Evolutionary conservation across 2,113 vertebrate genomes (phyloP).

Genomic region (Oxyruncus cristatus): DNA sequence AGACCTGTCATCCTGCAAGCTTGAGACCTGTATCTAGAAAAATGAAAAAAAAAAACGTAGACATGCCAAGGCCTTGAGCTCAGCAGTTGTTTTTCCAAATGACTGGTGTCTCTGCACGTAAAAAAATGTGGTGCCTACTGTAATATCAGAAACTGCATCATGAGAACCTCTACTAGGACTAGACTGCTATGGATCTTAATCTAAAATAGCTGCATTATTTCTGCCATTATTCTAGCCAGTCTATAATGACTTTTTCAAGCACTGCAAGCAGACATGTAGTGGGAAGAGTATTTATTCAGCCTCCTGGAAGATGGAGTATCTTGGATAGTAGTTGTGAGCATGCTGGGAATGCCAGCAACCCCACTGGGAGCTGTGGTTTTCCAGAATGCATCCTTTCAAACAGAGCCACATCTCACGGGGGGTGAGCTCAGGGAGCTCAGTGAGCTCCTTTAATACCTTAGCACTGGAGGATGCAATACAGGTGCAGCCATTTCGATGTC

Average conservation of each 20-base stretch:
- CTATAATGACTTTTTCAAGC: not conserved
- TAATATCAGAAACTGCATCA: not conserved
- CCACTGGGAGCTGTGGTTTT: not conserved
- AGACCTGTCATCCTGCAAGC: not conserved
- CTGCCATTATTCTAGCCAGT: not conserved
- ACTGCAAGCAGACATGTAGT: not conserved
- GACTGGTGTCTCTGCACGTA: not conserved
- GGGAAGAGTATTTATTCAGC: not conserved
- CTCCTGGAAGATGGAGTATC: not conserved
- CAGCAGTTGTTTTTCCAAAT: not conserved
- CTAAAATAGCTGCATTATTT: not conserved
- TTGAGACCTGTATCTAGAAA: not conserved
- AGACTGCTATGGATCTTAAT: not conserved
- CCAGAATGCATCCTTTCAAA: not conserved
- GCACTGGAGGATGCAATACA: not conserved
- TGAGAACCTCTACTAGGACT: not conserved
- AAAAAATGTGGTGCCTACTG: not conserved
- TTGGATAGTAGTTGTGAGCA: not conserved
- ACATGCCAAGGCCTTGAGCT: not conserved
- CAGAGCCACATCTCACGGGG: fast-evolving
- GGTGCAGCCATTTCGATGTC: not conserved
- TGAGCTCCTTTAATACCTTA: not conserved
- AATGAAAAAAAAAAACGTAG: not conserved
- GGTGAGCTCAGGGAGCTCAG: not conserved
- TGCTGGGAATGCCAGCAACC: not conserved